Conservation (phyloP, 2,797 vertebrate genomes). For the Eospalax fontanierii region DNA sequence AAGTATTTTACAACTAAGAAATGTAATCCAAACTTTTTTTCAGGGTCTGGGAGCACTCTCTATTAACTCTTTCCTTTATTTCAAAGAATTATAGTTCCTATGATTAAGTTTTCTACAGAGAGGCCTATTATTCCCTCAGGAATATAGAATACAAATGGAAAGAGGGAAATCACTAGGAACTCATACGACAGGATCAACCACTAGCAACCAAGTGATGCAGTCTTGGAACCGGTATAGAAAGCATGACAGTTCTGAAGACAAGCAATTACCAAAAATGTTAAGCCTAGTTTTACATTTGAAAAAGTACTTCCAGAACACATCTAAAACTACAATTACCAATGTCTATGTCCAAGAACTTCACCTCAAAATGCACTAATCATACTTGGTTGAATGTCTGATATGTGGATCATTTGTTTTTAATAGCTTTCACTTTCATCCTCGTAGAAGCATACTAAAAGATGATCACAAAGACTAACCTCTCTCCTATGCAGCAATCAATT, state of each 20-base stretch:
- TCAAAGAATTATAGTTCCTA: constrained; percentile 52
- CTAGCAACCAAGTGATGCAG: not conserved
- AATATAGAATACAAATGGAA: not conserved
- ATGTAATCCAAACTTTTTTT: constrained; percentile 38
- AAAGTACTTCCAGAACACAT: not conserved
- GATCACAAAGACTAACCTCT: not conserved
- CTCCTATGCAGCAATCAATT: not conserved
- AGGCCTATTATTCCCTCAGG: constrained; percentile 17
- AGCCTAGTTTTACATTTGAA: not conserved
- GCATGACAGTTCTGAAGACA: not conserved
- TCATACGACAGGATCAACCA: not conserved
- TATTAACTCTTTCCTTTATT: constrained; percentile 57
- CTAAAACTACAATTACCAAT: not conserved
- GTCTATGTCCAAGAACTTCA: constrained; percentile 36
- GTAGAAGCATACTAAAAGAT: constrained; percentile 56
- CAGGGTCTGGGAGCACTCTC: not conserved
- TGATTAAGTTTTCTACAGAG: constrained; percentile 45
- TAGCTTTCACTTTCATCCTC: constrained; percentile 43
- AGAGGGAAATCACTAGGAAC: not conserved
- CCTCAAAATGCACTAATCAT: constrained; percentile 37
- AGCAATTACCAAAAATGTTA: not conserved
- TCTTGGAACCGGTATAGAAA: not conserved
- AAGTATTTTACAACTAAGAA: constrained; percentile 61
- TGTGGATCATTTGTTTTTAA: not conserved
- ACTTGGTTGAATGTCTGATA: not conserved